A percentile compares a stretch with the other conserved stretches of the same genome.
These are phyloP conservation scores for Cataglyphis altisquamis DNA, from an alignment of 2,888 invertebrate genomes.

Conservation along the genomic window DNA sequence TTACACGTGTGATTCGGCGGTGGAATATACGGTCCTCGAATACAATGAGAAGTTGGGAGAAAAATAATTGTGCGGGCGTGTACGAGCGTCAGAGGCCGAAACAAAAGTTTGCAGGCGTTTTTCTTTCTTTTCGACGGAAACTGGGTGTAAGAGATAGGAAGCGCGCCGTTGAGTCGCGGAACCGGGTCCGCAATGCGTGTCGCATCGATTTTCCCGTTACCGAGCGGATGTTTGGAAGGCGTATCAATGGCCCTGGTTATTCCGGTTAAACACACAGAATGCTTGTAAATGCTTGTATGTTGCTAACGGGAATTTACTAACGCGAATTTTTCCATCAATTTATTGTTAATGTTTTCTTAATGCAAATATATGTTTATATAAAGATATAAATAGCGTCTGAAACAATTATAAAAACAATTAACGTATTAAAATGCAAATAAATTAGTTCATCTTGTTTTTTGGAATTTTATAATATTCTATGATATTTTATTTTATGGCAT, in stretches of 20 bases:
- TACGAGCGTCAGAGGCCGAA: slow-evolving; percentile 28
- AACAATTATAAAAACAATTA: background rate
- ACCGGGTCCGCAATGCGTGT: slow-evolving; percentile 48
- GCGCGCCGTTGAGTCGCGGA: slow-evolving; percentile 61
- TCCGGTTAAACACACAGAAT: slow-evolving; percentile 34
- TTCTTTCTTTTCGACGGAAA: slow-evolving; percentile 62
- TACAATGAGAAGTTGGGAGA: slow-evolving; percentile 52
- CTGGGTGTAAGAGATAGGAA: slow-evolving; percentile 65
- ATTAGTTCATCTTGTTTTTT: background rate
- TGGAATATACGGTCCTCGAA: slow-evolving; percentile 39
- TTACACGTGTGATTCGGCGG: slow-evolving; percentile 55
- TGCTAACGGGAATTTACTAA: background rate
- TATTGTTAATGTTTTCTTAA: background rate
- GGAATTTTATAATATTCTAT: background rate
- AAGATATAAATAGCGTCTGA: background rate
- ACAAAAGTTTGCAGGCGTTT: slow-evolving; percentile 64
- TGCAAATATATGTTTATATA: background rate
- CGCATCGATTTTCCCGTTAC: slow-evolving; percentile 50
- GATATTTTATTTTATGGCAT: background rate
- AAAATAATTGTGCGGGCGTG: slow-evolving; percentile 61
- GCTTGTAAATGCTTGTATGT: background rate
- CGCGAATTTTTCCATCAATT: background rate
- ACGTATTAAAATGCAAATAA: background rate
- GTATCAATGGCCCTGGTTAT: slow-evolving; percentile 44
- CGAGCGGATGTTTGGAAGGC: slow-evolving; percentile 41